A percentile compares a stretch with the other conserved stretches of the same genome.
These are phyloP conservation scores for Naja naja DNA, from an alignment of 2,113 vertebrate genomes.

Conservation along the genomic window DNA sequence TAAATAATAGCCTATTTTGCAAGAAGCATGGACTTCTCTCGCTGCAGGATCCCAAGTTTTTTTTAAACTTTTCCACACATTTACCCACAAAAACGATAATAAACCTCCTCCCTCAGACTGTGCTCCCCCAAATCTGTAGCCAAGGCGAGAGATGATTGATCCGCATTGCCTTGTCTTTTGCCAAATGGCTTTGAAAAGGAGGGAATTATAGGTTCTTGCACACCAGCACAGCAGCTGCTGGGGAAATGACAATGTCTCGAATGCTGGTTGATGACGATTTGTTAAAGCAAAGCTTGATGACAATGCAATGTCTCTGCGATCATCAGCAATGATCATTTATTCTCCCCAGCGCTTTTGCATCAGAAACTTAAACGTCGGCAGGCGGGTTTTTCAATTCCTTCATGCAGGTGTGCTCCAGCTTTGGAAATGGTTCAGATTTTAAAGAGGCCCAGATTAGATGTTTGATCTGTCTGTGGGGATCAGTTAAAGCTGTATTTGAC, in stretches of 20 bases:
- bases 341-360: slow-evolving; percentile 31
- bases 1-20: neutral
- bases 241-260: slow-evolving; percentile 20
- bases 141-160: slow-evolving; percentile 6
- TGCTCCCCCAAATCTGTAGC: neutral
- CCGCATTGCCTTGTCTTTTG: slow-evolving; percentile 25
- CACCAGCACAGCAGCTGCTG: slow-evolving; percentile 1
- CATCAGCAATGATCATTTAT: slow-evolving; percentile 44
- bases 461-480: slow-evolving; percentile 31
- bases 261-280: neutral
- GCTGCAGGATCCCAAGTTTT: neutral
- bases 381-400: neutral
- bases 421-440: slow-evolving; percentile 12
- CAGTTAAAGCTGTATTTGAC: neutral
- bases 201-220: accelerated
- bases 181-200: slow-evolving; percentile 16
- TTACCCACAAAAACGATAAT: neutral
- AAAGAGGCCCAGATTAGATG: slow-evolving; percentile 12
- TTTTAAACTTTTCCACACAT: neutral
- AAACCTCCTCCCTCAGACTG: neutral
- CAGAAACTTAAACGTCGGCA: slow-evolving; percentile 25
- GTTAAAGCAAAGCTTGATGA: slow-evolving; percentile 32
- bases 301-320: slow-evolving; percentile 27
- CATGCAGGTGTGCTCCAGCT: slow-evolving; percentile 9
- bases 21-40: neutral